Percentiles rank a stretch among this genome's conserved stretches.
These are phyloP conservation scores for Seriola quinqueradiata DNA, from an alignment of 2,113 vertebrate genomes.

Conservation along the genomic window DNA sequence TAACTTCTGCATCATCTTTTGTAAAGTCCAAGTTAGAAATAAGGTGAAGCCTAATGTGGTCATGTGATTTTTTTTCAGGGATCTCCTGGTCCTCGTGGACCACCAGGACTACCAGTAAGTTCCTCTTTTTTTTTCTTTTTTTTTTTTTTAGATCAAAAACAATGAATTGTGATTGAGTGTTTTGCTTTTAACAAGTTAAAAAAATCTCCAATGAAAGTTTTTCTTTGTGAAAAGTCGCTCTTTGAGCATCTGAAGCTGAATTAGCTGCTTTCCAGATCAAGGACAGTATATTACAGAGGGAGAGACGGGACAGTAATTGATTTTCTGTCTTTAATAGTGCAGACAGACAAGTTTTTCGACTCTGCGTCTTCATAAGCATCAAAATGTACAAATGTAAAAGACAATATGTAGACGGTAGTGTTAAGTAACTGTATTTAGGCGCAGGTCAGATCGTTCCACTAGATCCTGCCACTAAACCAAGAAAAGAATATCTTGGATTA, in stretches of 20 bases:
- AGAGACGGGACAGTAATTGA: not conserved
- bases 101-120: constrained; percentile 94
- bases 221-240: not conserved
- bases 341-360: not conserved
- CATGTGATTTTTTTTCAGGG: constrained; percentile 80
- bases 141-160: not conserved
- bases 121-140: not conserved
- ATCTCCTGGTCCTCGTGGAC: constrained; percentile 91
- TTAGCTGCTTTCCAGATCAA: not conserved
- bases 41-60: constrained; percentile 17
- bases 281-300: not conserved
- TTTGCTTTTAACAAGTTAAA: not conserved
- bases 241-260: not conserved
- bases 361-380: not conserved
- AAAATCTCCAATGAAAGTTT: not conserved
- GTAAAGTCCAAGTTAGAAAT: constrained; percentile 32
- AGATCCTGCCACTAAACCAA: not conserved
- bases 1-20: constrained; percentile 14
- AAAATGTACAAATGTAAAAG: not conserved
- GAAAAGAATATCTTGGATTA: not conserved
- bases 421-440: too few relatives aligned
- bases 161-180: not conserved
- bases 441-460: not conserved
- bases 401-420: too few relatives aligned
- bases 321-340: not conserved